Percentiles rank a stretch among this genome's conserved stretches.
Conservation (phyloP, 2,888 invertebrate species). For the Thumatha senex region DNA sequence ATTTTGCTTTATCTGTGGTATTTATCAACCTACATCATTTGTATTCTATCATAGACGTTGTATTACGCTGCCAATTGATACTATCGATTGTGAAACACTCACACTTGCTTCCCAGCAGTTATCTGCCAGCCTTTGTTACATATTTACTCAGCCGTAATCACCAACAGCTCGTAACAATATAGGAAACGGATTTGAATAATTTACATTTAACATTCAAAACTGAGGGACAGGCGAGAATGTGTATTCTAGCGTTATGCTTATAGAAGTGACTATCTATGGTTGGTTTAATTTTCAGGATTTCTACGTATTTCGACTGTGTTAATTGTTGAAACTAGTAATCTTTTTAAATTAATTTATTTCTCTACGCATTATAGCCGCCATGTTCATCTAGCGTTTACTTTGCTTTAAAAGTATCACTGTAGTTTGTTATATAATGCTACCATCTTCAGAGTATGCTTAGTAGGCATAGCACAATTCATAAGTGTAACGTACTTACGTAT, state of each 20-base stretch:
- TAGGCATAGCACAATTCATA: no score
- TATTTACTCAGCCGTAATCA: constrained; percentile 13
- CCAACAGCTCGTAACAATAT: constrained; percentile 10
- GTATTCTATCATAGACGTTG: no score
- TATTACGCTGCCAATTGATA: not conserved
- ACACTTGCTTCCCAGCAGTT: not conserved
- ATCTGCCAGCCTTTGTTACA: constrained; percentile 1
- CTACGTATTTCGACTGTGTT: not conserved
- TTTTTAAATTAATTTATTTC: no score
- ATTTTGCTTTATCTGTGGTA: no score
- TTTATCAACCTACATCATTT: no score
- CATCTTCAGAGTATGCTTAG: no score
- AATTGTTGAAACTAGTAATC: no score
- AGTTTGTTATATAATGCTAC: no score
- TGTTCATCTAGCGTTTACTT: no score
- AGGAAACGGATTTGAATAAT: constrained; percentile 23
- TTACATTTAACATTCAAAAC: constrained; percentile 18
- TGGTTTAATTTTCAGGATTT: not conserved
- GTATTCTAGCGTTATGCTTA: constrained; percentile 9
- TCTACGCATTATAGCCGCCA: no score
- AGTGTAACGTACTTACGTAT: no score
- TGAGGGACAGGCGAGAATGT: constrained; percentile 2
- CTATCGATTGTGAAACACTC: constrained; percentile 5
- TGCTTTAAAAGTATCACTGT: no score
- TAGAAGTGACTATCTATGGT: constrained; percentile 11